Percentiles rank a stretch among this genome's conserved stretches.
phyloP scores from a whole-genome alignment of 37 sponge, comb jelly and placozoan genomes.

The Dysidea cf. avara region DNA sequence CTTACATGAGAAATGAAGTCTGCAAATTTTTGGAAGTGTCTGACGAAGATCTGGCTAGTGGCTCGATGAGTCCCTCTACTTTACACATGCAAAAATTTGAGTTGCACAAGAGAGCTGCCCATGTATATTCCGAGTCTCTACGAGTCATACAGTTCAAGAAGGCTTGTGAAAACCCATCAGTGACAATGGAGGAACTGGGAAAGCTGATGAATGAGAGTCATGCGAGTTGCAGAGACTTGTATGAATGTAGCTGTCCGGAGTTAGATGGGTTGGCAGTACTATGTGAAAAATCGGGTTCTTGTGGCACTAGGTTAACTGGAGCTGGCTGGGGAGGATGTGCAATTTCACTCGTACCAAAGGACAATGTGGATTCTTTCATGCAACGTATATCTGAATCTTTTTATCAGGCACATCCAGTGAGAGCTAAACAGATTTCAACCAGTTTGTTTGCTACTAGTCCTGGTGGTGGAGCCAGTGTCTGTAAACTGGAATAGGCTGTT shows the following conservation, averaged over 20 bases:
- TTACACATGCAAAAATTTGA: constrained; percentile 41
- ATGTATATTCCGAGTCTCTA: constrained; percentile 83
- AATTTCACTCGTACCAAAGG: constrained; percentile 75
- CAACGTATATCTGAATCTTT: constrained; percentile 32
- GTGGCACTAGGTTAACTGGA: constrained; percentile 92
- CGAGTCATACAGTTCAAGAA: constrained; percentile 72
- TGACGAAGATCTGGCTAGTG: constrained; percentile 33
- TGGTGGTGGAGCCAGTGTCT: constrained; percentile 78
- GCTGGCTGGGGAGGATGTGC: constrained; percentile 99
- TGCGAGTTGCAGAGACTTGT: constrained; percentile 74
- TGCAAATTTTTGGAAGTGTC: constrained; percentile 58
- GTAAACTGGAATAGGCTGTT: background rate
- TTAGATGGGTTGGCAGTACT: constrained; percentile 78
- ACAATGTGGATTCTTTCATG: constrained; percentile 54
- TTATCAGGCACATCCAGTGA: constrained; percentile 25
- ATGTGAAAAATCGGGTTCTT: constrained; percentile 66
- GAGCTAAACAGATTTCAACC: background rate
- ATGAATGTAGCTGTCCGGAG: constrained; percentile 87
- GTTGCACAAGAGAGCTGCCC: constrained; percentile 81
- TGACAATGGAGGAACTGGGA: constrained; percentile 55
- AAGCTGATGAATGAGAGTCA: constrained; percentile 92
- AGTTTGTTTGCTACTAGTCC: constrained; percentile 80
- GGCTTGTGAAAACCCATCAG: constrained; percentile 3
- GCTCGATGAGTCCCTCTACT: constrained; percentile 41
- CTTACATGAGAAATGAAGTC: constrained; percentile 80